Evolutionary conservation across 2,888 invertebrate genomes (phyloP).

Genomic region (Luperina nickerlii): DNA sequence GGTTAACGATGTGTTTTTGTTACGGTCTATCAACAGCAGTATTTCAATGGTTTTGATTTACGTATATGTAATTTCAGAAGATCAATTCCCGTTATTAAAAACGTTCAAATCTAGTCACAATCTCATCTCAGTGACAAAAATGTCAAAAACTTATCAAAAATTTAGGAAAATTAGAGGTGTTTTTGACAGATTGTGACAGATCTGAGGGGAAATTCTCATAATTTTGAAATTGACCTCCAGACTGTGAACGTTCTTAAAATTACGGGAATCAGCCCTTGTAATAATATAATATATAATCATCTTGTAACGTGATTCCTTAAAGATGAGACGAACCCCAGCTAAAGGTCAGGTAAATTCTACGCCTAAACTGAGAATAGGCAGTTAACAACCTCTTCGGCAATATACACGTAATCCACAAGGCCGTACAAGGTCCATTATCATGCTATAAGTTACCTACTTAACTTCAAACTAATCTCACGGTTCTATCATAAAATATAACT

Average conservation of each 20-base stretch:
- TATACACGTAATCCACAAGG: constrained; percentile 47
- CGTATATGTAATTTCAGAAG: background rate
- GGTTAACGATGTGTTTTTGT: background rate
- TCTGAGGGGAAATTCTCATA: background rate
- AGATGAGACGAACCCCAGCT: background rate
- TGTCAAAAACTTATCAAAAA: background rate
- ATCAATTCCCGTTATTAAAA: background rate
- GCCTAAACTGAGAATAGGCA: constrained; percentile 37
- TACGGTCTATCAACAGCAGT: background rate
- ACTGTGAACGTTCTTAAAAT: background rate
- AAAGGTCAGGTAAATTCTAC: constrained; percentile 22
- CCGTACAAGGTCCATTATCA: constrained; percentile 39
- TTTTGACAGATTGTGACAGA: background rate
- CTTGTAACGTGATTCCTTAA: constrained; percentile 1
- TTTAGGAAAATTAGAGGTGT: background rate
- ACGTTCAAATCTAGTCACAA: background rate
- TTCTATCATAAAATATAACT: constrained; percentile 66
- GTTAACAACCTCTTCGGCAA: constrained; percentile 35
- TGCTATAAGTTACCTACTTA: constrained; percentile 54
- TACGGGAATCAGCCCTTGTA: background rate
- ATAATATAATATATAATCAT: too few relatives aligned
- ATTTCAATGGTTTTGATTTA: background rate
- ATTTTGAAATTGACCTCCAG: background rate
- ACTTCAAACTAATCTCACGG: constrained; percentile 55
- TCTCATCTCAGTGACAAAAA: background rate